A percentile compares a stretch with the other conserved stretches of the same genome.
phyloP scores from a whole-genome alignment of 2,113 vertebrate genomes.

The Calyptomena viridis region DNA sequence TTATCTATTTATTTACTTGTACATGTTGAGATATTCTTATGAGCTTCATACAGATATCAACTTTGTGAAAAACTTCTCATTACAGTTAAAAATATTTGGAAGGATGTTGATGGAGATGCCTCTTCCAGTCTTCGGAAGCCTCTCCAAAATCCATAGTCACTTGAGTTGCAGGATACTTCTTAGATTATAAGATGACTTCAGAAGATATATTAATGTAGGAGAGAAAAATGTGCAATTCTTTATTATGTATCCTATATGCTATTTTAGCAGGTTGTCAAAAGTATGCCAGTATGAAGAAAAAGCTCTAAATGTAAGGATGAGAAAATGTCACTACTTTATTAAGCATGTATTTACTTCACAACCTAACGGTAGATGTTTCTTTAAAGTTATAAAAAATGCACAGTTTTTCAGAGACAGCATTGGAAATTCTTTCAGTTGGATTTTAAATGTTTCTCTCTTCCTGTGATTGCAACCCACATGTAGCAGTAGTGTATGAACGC shows the following conservation, averaged over 20 bases:
- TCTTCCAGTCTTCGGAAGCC: neutral
- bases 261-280: conserved; percentile 12
- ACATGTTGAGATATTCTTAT: neutral
- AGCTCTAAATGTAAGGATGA: neutral
- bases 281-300: conserved; percentile 5
- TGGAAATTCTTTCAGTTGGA: neutral
- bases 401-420: neutral
- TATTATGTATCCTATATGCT: neutral
- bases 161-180: neutral
- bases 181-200: neutral
- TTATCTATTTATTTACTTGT: neutral
- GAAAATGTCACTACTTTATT: conserved; percentile 3
- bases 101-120: neutral
- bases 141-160: neutral
- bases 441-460: neutral
- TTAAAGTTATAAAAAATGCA: neutral
- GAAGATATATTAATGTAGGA: neutral
- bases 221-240: neutral
- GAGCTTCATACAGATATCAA: neutral
- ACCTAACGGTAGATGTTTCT: neutral
- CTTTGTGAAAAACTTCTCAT: neutral
- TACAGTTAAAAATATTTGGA: neutral
- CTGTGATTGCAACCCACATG: neutral
- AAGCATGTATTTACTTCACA: conserved; percentile 5
- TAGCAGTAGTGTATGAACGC: neutral